Evolutionary conservation across 2,888 invertebrate genomes (phyloP), one percentile per base, ranked within the genome.

Genomic region (Glyphotaelius pellucidus): DNA sequence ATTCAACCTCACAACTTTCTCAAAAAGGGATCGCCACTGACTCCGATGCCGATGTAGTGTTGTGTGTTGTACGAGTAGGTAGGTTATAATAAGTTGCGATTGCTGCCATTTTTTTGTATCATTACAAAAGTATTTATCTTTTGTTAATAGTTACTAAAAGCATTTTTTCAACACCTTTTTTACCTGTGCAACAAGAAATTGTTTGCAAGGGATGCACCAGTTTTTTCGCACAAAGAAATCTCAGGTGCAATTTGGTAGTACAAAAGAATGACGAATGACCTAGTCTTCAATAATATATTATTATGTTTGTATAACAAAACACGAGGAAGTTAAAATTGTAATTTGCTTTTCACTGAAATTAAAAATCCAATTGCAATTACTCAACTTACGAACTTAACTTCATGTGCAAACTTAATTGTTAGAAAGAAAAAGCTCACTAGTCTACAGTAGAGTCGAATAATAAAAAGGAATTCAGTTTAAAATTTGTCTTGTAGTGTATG

Each of bases 181-280:
- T 67, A 67, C 67, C 67, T 67, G 67, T 67, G 67, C 67, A 19
- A 67, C 67, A 42, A 47, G 47, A 3, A 47, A 47, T 47, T 25
- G 25, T 67, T 67, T 67, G 25, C 67, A 67, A n/a, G 67, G 67
- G 67, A 67, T 67, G n/a, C 67, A 67, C n/a, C 67, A 67, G 67
- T 67, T 67, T 67, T 67, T 67, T 67, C 9, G 67, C 67, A n/a
- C 67, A 67, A 25, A 25, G 25, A 25, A 25, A 67, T 67, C 67
- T 67, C 67, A 67, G 67, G 67, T 67, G 67, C 25, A 67, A 25
- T 67, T 67, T 67, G 25, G 67, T 1, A 67, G 67, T 9, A 67
- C 67, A 67, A 67, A n/a, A 67, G 67, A 67, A 67, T 67, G 67
- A 67, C 67, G 67, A 67, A 67, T 67, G 67, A 67, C 67, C 67